phyloP scores from a whole-genome alignment of 2,888 invertebrate genomes.

The Microplitis deprimator region DNA sequence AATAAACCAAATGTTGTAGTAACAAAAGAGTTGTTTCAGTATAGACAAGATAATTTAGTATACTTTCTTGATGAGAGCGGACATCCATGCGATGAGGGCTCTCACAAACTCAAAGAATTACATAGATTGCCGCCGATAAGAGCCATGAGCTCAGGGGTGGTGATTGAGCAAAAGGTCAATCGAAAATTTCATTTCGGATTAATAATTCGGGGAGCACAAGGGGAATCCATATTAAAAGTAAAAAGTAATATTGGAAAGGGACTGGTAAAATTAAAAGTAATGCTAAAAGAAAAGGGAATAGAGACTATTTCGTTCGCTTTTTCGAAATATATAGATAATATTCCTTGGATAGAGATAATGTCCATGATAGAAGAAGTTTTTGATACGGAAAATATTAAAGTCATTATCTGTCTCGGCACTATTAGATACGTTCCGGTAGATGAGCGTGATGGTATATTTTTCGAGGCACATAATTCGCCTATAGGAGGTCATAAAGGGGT shows the following conservation, averaged over 20 bases:
- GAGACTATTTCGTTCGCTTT: not conserved
- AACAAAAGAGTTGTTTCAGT: conserved; percentile 19
- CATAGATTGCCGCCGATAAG: no score
- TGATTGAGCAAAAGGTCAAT: no score
- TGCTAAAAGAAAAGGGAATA: not conserved
- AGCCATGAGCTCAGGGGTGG: no score
- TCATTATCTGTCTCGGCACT: conserved; percentile 1
- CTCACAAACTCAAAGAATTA: not conserved
- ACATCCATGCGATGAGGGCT: conserved; percentile 15
- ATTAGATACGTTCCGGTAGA: not conserved
- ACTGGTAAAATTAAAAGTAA: not conserved
- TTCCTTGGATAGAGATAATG: not conserved
- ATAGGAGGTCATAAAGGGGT: conserved; percentile 34
- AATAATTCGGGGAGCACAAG: not conserved
- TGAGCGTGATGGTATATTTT: not conserved
- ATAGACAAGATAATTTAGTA: conserved; percentile 23
- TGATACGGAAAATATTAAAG: not conserved
- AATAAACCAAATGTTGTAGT: no score
- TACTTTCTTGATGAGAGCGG: conserved; percentile 25
- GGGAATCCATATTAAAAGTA: not conserved
- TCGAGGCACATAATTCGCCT: conserved; percentile 11
- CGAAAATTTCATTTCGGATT: not conserved
- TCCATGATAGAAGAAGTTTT: not conserved
- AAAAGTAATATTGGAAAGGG: not conserved
- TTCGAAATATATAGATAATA: not conserved